A percentile compares a stretch with the other conserved stretches of the same genome.
phyloP scores from a whole-genome alignment of 2,888 invertebrate genomes.

The Gryllus longicercus region DNA sequence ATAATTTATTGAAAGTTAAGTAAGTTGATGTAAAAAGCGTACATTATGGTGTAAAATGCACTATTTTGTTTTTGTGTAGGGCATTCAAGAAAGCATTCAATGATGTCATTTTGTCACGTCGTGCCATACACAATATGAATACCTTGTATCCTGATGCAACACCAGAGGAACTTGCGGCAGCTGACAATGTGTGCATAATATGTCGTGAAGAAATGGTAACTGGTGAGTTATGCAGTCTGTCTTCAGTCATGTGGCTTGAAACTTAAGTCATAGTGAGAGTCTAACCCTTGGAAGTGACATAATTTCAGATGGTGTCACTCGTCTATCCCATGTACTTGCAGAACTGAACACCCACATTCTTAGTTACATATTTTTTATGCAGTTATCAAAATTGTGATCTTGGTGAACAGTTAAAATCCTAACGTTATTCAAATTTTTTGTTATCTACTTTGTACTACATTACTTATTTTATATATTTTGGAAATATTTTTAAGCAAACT shows the following conservation, averaged over 20 bases:
- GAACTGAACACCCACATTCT: no score
- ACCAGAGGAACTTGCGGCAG: slow-evolving; percentile 80
- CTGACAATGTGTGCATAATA: slow-evolving; percentile 98
- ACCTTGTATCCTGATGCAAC: slow-evolving; percentile 96
- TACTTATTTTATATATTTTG: no score
- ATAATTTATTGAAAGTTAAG: neutral
- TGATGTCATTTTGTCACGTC: slow-evolving; percentile 92
- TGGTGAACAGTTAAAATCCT: no score
- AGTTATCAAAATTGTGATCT: no score
- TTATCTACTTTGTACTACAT: no score
- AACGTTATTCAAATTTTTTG: no score
- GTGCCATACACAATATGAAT: slow-evolving; percentile 98
- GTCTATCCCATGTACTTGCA: no score
- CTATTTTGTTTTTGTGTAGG: slow-evolving; percentile 48
- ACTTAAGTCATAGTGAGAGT: no score
- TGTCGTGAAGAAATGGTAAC: slow-evolving; percentile 84
- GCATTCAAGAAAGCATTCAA: slow-evolving; percentile 96
- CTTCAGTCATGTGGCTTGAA: neutral
- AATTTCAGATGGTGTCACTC: no score
- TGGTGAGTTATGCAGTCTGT: slow-evolving; percentile 44
- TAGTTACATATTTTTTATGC: no score
- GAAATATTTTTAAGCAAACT: no score
- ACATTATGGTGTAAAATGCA: neutral
- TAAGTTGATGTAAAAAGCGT: neutral
- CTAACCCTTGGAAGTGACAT: no score